Percentiles rank a stretch among this genome's conserved stretches.
These are phyloP conservation scores for Cremastinae sp. DNA, from an alignment of 2,888 invertebrate genomes.

Conservation along the genomic window DNA sequence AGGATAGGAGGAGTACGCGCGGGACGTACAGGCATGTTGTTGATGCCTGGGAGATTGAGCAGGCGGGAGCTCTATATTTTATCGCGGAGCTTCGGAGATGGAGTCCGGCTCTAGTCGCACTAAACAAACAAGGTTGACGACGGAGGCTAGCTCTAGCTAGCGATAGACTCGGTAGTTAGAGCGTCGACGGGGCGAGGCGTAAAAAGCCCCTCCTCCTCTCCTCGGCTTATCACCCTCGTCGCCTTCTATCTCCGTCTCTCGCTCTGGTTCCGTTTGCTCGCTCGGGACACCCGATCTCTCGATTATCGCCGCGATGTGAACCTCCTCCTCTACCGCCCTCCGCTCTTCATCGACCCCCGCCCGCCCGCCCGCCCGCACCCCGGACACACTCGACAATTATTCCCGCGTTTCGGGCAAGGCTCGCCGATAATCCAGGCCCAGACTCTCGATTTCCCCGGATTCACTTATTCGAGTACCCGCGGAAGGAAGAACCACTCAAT, in stretches of 20 bases:
- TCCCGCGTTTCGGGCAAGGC: constrained; percentile 30
- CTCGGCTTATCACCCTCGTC: constrained; percentile 61
- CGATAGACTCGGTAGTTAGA: constrained; percentile 41
- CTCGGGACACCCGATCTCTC: constrained; percentile 44
- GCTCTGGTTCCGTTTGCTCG: constrained; percentile 39
- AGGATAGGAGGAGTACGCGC: constrained; percentile 31
- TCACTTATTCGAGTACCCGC: constrained; percentile 20
- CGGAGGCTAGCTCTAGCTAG: neutral
- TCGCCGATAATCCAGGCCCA: neutral
- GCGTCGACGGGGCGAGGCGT: constrained; percentile 63
- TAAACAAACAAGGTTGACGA: constrained; percentile 25
- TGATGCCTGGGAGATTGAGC: constrained; percentile 10
- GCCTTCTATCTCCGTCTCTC: constrained; percentile 42
- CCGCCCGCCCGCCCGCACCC: too few relatives aligned
- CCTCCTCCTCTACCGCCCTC: constrained; percentile 1
- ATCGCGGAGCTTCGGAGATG: constrained; percentile 1
- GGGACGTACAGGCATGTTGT: constrained; percentile 41
- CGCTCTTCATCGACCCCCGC: constrained; percentile 4
- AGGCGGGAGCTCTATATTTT: neutral
- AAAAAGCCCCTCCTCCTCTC: constrained; percentile 62
- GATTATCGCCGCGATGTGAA: constrained; percentile 36
- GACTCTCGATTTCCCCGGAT: constrained; percentile 3
- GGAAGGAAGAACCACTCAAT: constrained; percentile 38
- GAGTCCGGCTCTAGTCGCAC: constrained; percentile 3
- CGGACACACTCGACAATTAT: constrained; percentile 28